phyloP scores from a whole-genome alignment of 2,888 invertebrate species.

The Geophilus truncorum region DNA sequence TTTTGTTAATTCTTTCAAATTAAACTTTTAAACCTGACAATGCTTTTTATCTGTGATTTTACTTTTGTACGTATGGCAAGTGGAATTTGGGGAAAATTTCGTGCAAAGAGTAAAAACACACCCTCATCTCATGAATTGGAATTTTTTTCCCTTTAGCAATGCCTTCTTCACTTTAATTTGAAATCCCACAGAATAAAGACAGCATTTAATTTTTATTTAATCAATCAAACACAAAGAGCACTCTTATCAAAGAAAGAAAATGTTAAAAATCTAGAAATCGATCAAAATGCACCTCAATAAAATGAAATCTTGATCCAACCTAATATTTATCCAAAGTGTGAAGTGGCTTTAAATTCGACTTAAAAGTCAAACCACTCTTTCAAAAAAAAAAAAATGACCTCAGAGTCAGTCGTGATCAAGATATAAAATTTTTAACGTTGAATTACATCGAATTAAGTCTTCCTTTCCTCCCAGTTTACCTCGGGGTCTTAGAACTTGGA shows the following conservation, averaged over 20 bases:
- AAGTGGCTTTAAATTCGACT: no score
- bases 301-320: no score
- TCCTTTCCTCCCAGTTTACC: neutral
- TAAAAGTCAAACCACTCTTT: no score
- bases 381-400: no score
- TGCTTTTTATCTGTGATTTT: neutral
- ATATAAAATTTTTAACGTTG: no score
- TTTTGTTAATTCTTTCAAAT: neutral
- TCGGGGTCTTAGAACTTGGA: neutral
- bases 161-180: neutral
- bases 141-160: neutral
- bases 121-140: neutral
- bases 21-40: neutral
- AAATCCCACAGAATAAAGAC: neutral
- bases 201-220: neutral
- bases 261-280: no score
- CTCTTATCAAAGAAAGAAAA: no score
- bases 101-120: neutral
- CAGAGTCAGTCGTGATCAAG: no score
- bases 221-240: neutral
- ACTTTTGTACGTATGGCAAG: neutral
- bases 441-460: no score
- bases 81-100: neutral
- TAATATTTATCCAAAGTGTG: no score
- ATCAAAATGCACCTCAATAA: no score